Evolutionary conservation across 2,888 invertebrate species (phyloP).

Genomic region (Drosophila recens): DNA sequence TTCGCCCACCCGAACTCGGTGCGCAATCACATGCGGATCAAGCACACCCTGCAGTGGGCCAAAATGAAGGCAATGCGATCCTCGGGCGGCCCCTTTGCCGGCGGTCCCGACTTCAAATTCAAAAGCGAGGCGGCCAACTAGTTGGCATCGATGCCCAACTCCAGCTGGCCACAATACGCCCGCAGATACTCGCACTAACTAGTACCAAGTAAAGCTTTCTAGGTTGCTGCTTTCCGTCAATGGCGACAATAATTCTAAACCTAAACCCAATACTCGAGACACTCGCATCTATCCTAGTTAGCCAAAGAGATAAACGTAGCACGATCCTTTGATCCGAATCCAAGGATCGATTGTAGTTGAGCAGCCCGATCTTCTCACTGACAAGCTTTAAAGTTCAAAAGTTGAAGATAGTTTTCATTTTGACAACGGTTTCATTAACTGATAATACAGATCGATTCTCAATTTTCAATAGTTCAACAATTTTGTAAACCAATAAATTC

Average conservation of each 20-base stretch:
- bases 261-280: conserved; percentile 57
- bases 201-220: conserved; percentile 65
- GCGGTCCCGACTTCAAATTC: conserved; percentile 85
- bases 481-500: too few relatives aligned
- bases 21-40: conserved; percentile 94
- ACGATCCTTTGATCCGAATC: conserved; percentile 11
- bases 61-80: conserved; percentile 90
- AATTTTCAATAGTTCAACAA: neutral
- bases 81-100: conserved; percentile 85
- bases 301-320: conserved; percentile 49
- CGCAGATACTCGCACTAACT: conserved; percentile 59
- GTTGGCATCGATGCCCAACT: conserved; percentile 35
- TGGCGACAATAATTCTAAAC: conserved; percentile 74
- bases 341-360: conserved; percentile 11
- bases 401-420: neutral
- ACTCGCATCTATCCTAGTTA: conserved; percentile 74
- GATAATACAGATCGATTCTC: neutral
- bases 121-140: conserved; percentile 81
- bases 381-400: neutral
- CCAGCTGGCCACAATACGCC: conserved; percentile 9
- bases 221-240: conserved; percentile 77
- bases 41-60: conserved; percentile 93
- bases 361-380: conserved; percentile 3
- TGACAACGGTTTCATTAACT: conserved; percentile 13
- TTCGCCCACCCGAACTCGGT: conserved; percentile 95